Evolutionary conservation across 2,888 invertebrate genomes (phyloP).

Genomic region (Nephrotoma flavescens): DNA sequence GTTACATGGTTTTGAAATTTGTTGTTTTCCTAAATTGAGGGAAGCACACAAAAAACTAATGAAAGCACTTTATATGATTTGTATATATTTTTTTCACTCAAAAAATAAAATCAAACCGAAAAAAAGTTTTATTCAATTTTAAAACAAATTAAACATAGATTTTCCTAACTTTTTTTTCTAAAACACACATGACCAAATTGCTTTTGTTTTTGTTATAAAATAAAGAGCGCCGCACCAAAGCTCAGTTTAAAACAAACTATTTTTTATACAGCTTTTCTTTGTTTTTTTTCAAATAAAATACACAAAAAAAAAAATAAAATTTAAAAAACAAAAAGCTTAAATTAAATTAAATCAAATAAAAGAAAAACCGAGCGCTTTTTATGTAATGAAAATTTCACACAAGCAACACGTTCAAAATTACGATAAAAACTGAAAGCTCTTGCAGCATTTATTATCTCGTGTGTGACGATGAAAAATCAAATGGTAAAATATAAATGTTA

Average conservation of each 20-base stretch:
- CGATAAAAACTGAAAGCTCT: background rate
- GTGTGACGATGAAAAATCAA: background rate
- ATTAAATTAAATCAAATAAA: background rate
- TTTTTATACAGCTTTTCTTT: background rate
- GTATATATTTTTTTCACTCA: background rate
- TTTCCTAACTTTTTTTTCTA: background rate
- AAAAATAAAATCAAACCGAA: background rate
- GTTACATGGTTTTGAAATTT: background rate
- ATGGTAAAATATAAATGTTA: background rate
- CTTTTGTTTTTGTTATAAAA: background rate
- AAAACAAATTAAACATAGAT: background rate
- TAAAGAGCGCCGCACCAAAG: background rate
- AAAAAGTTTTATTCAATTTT: background rate
- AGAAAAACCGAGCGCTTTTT: background rate
- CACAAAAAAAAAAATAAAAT: background rate
- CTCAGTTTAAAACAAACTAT: background rate
- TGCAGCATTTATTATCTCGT: background rate
- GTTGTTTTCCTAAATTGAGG: background rate
- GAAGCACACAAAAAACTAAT: background rate
- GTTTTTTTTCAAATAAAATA: background rate
- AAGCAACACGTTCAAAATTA: background rate
- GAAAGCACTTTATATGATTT: background rate
- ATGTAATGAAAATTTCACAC: background rate
- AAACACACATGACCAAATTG: background rate
- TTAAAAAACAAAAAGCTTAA: background rate